phyloP scores from a whole-genome alignment of 2,888 invertebrate species.

The Abrostola tripartita region DNA sequence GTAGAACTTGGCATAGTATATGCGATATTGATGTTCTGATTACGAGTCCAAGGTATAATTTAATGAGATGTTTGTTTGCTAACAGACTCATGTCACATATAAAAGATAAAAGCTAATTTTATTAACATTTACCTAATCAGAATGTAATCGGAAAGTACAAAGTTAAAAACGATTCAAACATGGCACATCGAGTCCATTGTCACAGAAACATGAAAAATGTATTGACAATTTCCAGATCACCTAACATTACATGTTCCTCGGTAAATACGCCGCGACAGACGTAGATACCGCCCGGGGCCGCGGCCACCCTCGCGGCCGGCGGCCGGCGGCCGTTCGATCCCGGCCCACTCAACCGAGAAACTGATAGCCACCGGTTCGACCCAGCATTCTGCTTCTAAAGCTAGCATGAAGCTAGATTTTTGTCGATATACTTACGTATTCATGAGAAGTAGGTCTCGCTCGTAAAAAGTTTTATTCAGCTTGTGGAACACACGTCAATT shows the following conservation, averaged over 20 bases:
- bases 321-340: constrained; percentile 14
- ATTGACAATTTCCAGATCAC: constrained; percentile 3
- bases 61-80: too few species aligned
- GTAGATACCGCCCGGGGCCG: neutral
- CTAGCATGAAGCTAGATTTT: constrained; percentile 10
- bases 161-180: neutral
- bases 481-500: neutral
- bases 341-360: constrained; percentile 39
- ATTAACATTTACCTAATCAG: too few species aligned
- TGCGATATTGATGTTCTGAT: too few species aligned
- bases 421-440: constrained; percentile 3
- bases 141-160: neutral
- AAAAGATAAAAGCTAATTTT: too few species aligned
- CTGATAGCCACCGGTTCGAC: constrained; percentile 36
- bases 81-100: too few species aligned
- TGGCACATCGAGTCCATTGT: neutral
- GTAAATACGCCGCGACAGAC: constrained; percentile 13
- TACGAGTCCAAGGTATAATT: too few species aligned
- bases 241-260: neutral
- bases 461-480: neutral
- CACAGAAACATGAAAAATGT: neutral
- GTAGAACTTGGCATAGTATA: too few species aligned
- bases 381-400: constrained; percentile 11
- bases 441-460: neutral
- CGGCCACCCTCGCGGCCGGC: constrained; percentile 22